Base-by-base conservation (phyloP, 35 echinoderm and acorn worm species). In the Apostichopus japonicus region DNA sequence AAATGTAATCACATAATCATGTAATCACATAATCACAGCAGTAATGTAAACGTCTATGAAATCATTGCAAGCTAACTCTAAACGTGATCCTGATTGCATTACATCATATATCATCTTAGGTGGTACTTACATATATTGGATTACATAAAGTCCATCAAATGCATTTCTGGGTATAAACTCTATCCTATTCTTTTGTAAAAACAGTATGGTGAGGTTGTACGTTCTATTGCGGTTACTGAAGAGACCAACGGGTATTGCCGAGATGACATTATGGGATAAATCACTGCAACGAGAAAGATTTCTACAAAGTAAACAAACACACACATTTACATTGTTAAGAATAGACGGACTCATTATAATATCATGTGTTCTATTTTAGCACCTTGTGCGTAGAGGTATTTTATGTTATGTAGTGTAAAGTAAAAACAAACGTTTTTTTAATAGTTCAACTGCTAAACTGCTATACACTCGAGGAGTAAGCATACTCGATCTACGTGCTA, bases 161-260 rank as follows among this genome's bases (percentile, higher is more conserved):
- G 78, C 78, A 6, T 33, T 6, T 22, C 4, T 79, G 6, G 78
- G 78, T 23, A 79, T 54, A 8, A 82, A 82, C 27, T 82, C 79
- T 54, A 82, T 82, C n/a, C 15, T 53, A 55, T 82, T 82, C n/a
- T 82, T 82, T 53, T 82, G 79, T 7, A 82, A 25, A 25, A 82
- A 82, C 11, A 82, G 55, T 19, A 82, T 54, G 6, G 22, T 82
- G 3, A 82, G 54, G 16, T 10, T 6, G 6, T 82, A 25, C 2
- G 9, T 54, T 54, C 17, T n/a, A 21, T 82, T 82, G 4, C 15
- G 6, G 15, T 16, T 19, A 55, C 6, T 52, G 79, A 82, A 82
- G 16, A 82, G 79, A 8, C 79, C 79, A 53, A 5, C 3, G 5
- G 79, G 79, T 54, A 82, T 54, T 8, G 10, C 44, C 9, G 44